Evolutionary conservation across 2,113 vertebrate species (phyloP).

Genomic region (Oreotragus oreotragus): DNA sequence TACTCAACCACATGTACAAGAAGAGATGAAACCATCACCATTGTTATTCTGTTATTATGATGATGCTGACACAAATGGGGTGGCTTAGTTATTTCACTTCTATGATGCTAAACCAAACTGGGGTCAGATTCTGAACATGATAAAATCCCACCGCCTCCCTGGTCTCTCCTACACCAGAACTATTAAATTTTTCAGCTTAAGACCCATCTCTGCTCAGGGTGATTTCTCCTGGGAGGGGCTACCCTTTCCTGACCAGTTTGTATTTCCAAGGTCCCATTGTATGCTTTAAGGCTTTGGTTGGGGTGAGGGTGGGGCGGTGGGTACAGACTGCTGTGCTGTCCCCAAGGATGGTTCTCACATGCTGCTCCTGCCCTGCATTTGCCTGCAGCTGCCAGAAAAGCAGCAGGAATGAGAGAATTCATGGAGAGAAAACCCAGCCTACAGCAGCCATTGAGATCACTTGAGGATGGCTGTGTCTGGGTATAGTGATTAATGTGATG

Average conservation of each 20-base stretch:
- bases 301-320: accelerated
- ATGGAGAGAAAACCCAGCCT: background rate
- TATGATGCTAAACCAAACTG: background rate
- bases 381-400: background rate
- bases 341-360: background rate
- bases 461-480: conserved; percentile 37
- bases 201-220: background rate
- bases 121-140: background rate
- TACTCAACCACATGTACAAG: background rate
- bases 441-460: background rate
- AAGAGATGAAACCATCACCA: background rate
- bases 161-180: background rate
- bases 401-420: background rate
- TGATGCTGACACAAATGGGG: background rate
- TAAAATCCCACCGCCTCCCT: background rate
- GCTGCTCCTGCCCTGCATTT: background rate
- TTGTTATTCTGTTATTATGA: background rate
- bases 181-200: background rate
- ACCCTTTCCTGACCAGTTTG: background rate
- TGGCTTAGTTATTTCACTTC: background rate
- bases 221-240: background rate
- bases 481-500: conserved; percentile 38
- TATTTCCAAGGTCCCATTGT: background rate
- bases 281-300: background rate
- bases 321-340: background rate